Evolutionary conservation across 2,888 invertebrate genomes (phyloP).

Genomic region (Prosopocoilus inquinatus): DNA sequence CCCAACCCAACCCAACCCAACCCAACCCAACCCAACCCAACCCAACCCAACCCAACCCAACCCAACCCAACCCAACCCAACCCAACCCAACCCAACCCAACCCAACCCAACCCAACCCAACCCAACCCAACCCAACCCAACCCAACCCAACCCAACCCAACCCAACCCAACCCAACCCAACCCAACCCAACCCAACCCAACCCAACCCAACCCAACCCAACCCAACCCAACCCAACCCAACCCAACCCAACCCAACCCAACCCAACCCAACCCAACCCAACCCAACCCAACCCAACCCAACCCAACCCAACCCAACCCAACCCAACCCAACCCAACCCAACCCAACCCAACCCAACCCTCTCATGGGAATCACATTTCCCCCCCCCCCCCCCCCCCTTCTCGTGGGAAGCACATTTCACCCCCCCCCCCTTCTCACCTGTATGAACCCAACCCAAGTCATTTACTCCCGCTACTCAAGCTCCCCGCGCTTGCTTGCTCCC

Average conservation of each 20-base stretch:
- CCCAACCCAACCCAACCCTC: slow-evolving; percentile 3
- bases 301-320: slow-evolving; percentile 1
- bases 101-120: slow-evolving; percentile 1
- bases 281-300: slow-evolving; percentile 1
- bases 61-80: slow-evolving; percentile 1
- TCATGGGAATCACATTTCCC: slow-evolving; percentile 1
- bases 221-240: slow-evolving; percentile 1
- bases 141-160: slow-evolving; percentile 1
- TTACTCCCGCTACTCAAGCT: no score
- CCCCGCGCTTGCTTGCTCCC: no score
- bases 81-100: slow-evolving; percentile 1
- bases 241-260: slow-evolving; percentile 1
- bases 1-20: slow-evolving; percentile 1
- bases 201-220: neutral
- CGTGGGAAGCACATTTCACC: no score
- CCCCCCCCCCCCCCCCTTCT: slow-evolving; percentile 6
- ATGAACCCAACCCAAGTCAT: no score
- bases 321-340: slow-evolving; percentile 1
- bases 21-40: slow-evolving; percentile 1
- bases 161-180: slow-evolving; percentile 1
- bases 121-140: slow-evolving; percentile 1
- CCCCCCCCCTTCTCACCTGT: no score
- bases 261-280: slow-evolving; percentile 1
- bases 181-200: slow-evolving; percentile 1
- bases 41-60: slow-evolving; percentile 1